Evolutionary conservation across 2,888 invertebrate species (phyloP).

Genomic region (Alcis repandata): DNA sequence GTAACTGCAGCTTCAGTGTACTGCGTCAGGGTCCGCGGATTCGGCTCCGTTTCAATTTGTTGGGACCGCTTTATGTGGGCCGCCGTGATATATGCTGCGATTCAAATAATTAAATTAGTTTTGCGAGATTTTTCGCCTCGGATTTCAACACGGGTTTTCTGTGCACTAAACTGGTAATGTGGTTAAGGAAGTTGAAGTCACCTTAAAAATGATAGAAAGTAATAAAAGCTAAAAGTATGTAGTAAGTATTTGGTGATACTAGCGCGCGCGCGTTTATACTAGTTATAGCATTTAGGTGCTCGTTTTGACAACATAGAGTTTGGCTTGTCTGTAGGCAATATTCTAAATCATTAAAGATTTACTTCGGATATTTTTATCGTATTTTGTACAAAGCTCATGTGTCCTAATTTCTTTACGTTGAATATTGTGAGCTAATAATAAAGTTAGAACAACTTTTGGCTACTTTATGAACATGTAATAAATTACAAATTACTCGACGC

Average conservation of each 20-base stretch:
- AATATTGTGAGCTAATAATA: neutral
- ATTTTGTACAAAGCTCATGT: too few relatives aligned
- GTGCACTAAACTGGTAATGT: neutral
- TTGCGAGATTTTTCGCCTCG: constrained; percentile 35
- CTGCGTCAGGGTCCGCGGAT: constrained; percentile 42
- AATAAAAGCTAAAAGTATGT: too few relatives aligned
- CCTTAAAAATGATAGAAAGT: too few relatives aligned
- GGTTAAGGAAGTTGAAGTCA: too few relatives aligned
- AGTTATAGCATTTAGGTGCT: too few relatives aligned
- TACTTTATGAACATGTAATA: neutral
- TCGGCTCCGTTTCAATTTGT: constrained; percentile 69
- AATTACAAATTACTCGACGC: neutral
- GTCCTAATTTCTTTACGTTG: too few relatives aligned
- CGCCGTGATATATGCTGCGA: constrained; percentile 53
- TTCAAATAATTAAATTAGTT: constrained; percentile 68
- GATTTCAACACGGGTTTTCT: neutral
- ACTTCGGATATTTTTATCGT: too few relatives aligned
- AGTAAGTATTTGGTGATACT: too few relatives aligned
- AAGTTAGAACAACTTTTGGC: neutral
- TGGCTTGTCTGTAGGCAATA: too few relatives aligned
- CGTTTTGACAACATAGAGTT: too few relatives aligned
- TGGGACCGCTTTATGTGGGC: constrained; percentile 64
- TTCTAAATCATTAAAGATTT: too few relatives aligned
- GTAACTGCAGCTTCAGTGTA: neutral
- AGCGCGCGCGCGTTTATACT: too few relatives aligned